A percentile compares a stretch with the other conserved stretches of the same genome.
Conservation (phyloP, 1,140 invertebrate genomes). For the Armadillidium nasatum region DNA sequence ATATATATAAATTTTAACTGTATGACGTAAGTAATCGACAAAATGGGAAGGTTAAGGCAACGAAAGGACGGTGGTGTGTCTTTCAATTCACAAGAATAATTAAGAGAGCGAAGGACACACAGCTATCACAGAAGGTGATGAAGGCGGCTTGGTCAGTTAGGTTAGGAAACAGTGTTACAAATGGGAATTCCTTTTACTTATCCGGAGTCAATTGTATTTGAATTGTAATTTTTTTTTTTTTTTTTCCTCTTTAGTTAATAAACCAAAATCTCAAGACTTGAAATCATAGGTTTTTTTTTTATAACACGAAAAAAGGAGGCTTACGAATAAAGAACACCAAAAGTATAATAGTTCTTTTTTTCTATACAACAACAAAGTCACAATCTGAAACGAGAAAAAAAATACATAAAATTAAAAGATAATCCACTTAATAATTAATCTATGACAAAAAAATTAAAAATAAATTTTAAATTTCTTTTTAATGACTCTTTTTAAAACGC, state of each 20-base stretch:
- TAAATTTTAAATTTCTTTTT: neutral
- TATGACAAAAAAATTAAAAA: neutral
- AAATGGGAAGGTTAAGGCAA: slow-evolving; percentile 6
- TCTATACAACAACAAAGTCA: neutral
- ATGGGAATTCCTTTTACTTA: neutral
- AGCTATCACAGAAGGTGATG: slow-evolving; percentile 4
- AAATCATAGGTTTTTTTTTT: too few relatives aligned
- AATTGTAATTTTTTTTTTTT: too few relatives aligned
- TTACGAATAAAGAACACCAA: too few relatives aligned
- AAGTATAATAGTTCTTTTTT: too few relatives aligned
- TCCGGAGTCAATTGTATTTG: too few relatives aligned
- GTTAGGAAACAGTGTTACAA: slow-evolving; percentile 3
- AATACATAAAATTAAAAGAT: too few relatives aligned
- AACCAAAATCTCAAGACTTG: too few relatives aligned
- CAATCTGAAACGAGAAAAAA: neutral
- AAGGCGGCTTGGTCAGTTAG: slow-evolving; percentile 4
- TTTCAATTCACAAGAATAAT: neutral
- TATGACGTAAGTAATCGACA: neutral
- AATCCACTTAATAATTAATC: too few relatives aligned
- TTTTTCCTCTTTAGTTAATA: too few relatives aligned
- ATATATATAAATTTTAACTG: neutral
- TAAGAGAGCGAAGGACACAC: slow-evolving; percentile 5
- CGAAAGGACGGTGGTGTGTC: slow-evolving; percentile 7
- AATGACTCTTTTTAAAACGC: neutral
- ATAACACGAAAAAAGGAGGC: too few relatives aligned